Percentiles rank a stretch among this genome's conserved stretches.
phyloP scores from a whole-genome alignment of 2,797 vertebrate genomes.

The Anas bernieri region DNA sequence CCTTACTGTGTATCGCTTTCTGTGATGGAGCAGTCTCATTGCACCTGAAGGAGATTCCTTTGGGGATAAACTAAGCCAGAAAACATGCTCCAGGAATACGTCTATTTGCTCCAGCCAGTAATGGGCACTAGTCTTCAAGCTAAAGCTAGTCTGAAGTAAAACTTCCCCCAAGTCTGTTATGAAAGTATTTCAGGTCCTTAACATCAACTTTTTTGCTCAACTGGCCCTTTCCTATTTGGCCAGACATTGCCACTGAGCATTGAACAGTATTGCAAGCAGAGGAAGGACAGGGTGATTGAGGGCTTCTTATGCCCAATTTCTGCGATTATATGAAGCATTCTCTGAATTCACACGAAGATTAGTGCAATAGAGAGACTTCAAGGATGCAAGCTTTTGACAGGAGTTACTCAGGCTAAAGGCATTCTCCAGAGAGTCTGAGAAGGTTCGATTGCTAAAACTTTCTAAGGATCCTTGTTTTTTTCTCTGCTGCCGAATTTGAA shows the following conservation, averaged over 20 bases:
- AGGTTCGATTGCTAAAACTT: slow-evolving; percentile 9
- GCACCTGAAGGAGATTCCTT: neutral
- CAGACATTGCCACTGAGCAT: neutral
- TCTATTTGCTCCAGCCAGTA: neutral
- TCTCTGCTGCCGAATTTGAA: slow-evolving; percentile 11
- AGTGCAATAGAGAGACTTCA: slow-evolving; percentile 21
- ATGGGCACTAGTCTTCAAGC: neutral
- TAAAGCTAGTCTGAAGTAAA: neutral
- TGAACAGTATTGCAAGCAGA: neutral
- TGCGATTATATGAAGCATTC: neutral
- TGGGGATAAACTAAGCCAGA: neutral
- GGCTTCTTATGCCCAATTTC: slow-evolving; percentile 1
- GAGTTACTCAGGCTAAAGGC: slow-evolving; percentile 33
- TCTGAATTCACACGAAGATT: slow-evolving; percentile 18
- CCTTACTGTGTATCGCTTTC: neutral
- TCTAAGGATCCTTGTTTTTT: slow-evolving; percentile 22
- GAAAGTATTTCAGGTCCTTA: neutral
- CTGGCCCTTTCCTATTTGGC: neutral
- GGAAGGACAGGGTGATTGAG: neutral
- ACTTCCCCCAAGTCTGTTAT: neutral
- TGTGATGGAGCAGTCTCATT: neutral
- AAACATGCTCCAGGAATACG: neutral
- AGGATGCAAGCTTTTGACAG: slow-evolving; percentile 22
- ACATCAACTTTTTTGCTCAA: neutral
- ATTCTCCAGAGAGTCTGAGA: neutral